Evolutionary conservation across 2,113 vertebrate species (phyloP).

Genomic region (Passerina amoena): DNA sequence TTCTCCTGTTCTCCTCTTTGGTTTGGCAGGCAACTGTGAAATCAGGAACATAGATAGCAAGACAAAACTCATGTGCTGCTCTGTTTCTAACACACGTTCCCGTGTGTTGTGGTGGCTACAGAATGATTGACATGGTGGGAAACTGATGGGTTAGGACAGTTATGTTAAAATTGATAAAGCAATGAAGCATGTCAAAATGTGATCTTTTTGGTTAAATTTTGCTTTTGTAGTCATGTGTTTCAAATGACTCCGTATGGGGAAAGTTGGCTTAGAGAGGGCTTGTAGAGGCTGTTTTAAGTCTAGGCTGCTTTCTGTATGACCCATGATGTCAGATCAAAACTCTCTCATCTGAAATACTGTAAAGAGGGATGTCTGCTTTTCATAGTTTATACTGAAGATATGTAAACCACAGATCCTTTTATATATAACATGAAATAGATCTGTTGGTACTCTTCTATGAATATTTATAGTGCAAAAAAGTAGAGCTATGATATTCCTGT

Average conservation of each 20-base stretch:
- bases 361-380: background rate
- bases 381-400: background rate
- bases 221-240: background rate
- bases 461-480: background rate
- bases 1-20: background rate
- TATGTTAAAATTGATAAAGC: background rate
- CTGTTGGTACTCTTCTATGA: background rate
- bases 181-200: accelerated
- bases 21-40: background rate
- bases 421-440: background rate
- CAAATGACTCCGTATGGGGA: background rate
- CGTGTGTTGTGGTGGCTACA: background rate
- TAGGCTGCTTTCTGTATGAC: background rate
- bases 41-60: background rate
- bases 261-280: background rate
- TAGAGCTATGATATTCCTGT: background rate
- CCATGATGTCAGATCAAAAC: background rate
- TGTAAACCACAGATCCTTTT: background rate
- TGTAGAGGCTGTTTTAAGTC: background rate
- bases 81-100: background rate
- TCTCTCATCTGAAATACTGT: background rate
- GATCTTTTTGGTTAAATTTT: background rate
- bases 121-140: background rate
- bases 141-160: background rate
- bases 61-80: background rate